Conservation (phyloP, 2,113 vertebrate species). For the Balaeniceps rex region DNA sequence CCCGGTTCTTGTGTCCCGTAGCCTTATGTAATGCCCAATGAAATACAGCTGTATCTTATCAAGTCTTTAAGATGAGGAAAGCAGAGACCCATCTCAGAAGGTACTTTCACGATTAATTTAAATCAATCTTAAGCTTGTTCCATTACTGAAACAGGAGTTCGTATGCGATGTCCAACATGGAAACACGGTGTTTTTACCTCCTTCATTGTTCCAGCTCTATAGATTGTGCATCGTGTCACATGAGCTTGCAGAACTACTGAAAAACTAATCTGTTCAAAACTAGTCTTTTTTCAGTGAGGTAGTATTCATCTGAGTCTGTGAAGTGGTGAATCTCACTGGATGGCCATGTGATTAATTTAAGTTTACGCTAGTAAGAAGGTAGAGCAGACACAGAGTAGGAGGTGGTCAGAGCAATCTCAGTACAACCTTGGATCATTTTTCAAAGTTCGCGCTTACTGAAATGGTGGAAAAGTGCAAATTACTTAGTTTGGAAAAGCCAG, state of each 20-base stretch:
- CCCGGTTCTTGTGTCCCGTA: neutral
- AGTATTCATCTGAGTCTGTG: neutral
- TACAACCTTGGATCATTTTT: neutral
- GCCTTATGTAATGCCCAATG: neutral
- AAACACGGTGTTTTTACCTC: neutral
- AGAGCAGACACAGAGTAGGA: neutral
- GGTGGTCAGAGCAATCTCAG: neutral
- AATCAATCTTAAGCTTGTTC: neutral
- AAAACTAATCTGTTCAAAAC: neutral
- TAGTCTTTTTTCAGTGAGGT: neutral
- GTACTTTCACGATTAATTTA: neutral
- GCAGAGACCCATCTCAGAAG: neutral
- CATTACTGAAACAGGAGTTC: neutral
- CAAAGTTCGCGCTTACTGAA: neutral
- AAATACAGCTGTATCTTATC: neutral
- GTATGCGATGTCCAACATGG: fast-evolving
- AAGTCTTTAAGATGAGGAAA: neutral
- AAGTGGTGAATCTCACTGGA: neutral
- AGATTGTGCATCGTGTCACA: neutral
- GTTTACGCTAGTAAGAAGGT: neutral
- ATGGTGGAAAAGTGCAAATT: neutral
- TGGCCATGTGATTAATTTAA: neutral
- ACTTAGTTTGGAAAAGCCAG: neutral
- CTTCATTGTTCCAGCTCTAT: neutral
- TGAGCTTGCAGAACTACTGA: neutral